A percentile compares a stretch with the other conserved stretches of the same genome.
Evolutionary conservation across 2,113 vertebrate genomes (phyloP).

Genomic region (Catharus minimus): DNA sequence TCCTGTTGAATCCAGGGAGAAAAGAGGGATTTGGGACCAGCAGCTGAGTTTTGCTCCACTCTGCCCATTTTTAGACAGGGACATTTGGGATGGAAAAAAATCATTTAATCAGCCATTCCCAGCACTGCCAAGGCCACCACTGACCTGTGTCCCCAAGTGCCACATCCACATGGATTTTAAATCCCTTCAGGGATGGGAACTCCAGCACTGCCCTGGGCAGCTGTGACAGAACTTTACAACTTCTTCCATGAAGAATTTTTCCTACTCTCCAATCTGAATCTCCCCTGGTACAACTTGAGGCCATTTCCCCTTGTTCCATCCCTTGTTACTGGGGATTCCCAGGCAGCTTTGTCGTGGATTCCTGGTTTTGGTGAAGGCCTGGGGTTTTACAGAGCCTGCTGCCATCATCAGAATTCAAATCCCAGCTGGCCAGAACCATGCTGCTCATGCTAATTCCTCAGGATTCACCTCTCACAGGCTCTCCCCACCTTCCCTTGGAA

Average conservation of each 20-base stretch:
- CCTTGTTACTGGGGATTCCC: fast-evolving
- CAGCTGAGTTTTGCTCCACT: neutral
- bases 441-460: neutral
- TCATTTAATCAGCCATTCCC: neutral
- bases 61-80: neutral
- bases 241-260: neutral
- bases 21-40: neutral
- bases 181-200: too few species aligned
- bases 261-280: neutral
- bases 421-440: neutral
- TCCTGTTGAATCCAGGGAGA: neutral
- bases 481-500: neutral
- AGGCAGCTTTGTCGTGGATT: fast-evolving
- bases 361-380: neutral
- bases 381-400: neutral
- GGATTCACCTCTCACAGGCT: neutral
- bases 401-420: neutral
- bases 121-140: neutral
- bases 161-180: neutral
- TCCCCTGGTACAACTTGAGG: neutral
- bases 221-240: neutral
- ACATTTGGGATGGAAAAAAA: neutral
- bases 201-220: neutral
- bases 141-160: fast-evolving
- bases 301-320: fast-evolving